Evolutionary conservation across 2,888 invertebrate species (phyloP).

Genomic region (Odontocolon sp.): DNA sequence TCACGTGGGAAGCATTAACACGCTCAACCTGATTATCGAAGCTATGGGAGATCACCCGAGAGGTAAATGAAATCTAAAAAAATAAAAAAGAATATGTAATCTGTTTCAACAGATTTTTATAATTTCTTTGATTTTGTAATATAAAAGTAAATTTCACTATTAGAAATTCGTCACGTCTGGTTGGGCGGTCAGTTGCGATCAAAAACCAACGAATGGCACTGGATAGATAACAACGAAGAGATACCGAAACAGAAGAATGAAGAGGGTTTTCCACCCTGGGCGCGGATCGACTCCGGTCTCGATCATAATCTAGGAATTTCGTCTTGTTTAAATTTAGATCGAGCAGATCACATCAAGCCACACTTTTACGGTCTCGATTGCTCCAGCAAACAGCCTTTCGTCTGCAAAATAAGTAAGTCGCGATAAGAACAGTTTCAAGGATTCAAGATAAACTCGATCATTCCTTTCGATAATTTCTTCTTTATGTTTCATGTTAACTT

Average conservation of each 20-base stretch:
- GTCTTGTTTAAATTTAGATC: slow-evolving; percentile 82
- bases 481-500: too few relatives aligned
- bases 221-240: slow-evolving; percentile 62
- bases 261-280: slow-evolving; percentile 81
- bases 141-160: too few relatives aligned
- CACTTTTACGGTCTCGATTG: slow-evolving; percentile 82
- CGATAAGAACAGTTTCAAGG: too few relatives aligned
- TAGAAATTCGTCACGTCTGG: slow-evolving; percentile 69
- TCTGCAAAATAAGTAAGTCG: slow-evolving; percentile 76
- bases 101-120: background rate
- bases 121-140: background rate
- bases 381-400: slow-evolving; percentile 82
- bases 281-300: slow-evolving; percentile 69
- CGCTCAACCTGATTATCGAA: slow-evolving; percentile 65
- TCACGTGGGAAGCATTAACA: slow-evolving; percentile 58
- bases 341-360: slow-evolving; percentile 82
- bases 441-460: too few relatives aligned
- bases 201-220: slow-evolving; percentile 62
- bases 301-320: slow-evolving; percentile 81
- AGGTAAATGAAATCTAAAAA: slow-evolving; percentile 41
- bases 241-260: slow-evolving; percentile 56
- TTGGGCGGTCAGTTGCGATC: slow-evolving; percentile 62
- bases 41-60: slow-evolving; percentile 72
- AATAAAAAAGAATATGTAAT: background rate
- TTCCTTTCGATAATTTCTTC: too few relatives aligned